Percentiles rank a stretch among this genome's conserved stretches.
Conservation (phyloP, 2,797 vertebrate species). For the Furcifer pardalis region DNA sequence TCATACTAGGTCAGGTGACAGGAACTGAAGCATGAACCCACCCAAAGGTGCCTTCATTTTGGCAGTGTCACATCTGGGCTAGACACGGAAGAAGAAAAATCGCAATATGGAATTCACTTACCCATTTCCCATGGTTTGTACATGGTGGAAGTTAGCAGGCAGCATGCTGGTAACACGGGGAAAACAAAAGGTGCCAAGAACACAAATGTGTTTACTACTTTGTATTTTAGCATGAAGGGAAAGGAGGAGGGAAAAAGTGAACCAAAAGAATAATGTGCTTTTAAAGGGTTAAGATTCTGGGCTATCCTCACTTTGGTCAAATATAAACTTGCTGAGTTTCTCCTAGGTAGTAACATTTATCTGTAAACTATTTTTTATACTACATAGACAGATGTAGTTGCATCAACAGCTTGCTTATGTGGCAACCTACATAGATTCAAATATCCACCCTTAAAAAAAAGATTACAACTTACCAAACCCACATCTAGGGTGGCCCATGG, state of each 20-base stretch:
- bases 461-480: neutral
- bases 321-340: neutral
- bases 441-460: neutral
- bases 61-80: too few relatives aligned
- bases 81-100: too few relatives aligned
- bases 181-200: slow-evolving; percentile 29
- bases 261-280: neutral
- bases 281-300: slow-evolving; percentile 34
- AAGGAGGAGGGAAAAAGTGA: neutral
- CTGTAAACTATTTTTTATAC: neutral
- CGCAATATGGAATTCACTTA: slow-evolving; percentile 16
- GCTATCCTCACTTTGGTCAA: slow-evolving; percentile 1
- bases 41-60: too few relatives aligned
- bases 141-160: neutral
- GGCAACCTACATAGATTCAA: neutral
- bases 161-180: slow-evolving; percentile 46
- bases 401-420: neutral
- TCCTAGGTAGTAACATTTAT: neutral
- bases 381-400: neutral
- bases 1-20: too few relatives aligned
- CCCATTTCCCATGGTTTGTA: slow-evolving; percentile 18
- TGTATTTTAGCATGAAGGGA: slow-evolving; percentile 4
- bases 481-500: too few relatives aligned
- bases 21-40: too few relatives aligned
- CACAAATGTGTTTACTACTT: neutral